Evolutionary conservation across 2,797 vertebrate genomes (phyloP).

Genomic region (Hemitrygon akajei): DNA sequence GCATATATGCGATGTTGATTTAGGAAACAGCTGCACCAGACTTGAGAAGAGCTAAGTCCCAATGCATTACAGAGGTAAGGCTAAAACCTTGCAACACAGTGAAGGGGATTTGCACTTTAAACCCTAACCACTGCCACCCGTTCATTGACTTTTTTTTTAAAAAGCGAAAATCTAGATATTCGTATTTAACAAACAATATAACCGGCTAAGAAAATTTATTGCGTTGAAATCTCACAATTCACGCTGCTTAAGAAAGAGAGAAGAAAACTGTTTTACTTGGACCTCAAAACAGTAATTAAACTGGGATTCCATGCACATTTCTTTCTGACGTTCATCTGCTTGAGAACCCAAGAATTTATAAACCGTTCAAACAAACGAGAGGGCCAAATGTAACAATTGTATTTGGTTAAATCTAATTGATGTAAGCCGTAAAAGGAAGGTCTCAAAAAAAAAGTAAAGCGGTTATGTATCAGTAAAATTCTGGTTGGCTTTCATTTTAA

Average conservation of each 20-base stretch:
- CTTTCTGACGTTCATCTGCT: neutral
- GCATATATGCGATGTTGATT: neutral
- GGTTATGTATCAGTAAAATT: neutral
- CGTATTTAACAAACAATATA: neutral
- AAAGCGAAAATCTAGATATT: neutral
- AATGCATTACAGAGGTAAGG: conserved; percentile 25
- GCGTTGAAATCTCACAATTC: neutral
- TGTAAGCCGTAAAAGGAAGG: neutral
- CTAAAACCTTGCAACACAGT: neutral
- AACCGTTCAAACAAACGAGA: neutral
- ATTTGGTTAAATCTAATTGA: neutral
- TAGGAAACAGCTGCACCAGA: conserved; percentile 27
- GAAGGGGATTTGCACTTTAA: neutral
- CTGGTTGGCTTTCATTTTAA: conserved; percentile 38
- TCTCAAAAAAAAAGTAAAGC: neutral
- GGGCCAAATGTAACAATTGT: neutral
- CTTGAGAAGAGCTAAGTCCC: conserved; percentile 4
- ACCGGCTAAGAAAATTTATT: neutral
- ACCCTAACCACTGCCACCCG: neutral
- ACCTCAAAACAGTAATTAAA: neutral
- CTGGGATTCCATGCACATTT: neutral
- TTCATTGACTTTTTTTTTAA: neutral
- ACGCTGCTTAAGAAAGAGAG: neutral
- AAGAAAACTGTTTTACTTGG: too few relatives aligned
- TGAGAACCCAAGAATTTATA: neutral